phyloP scores from a whole-genome alignment of 2,888 invertebrate species.

The Barypeithes pellucidus region DNA sequence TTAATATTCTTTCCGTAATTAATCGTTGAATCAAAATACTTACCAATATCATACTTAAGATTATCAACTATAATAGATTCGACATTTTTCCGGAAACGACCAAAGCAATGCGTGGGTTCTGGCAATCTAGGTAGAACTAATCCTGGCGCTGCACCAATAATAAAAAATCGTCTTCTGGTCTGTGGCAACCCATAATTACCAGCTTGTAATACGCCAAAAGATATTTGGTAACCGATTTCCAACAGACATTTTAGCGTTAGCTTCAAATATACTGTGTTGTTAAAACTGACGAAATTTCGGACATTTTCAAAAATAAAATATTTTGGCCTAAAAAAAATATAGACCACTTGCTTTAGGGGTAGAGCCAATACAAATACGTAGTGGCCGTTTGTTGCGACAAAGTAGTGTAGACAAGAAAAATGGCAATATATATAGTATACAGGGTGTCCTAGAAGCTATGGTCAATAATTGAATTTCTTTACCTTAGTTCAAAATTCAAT shows the following conservation, averaged over 20 bases:
- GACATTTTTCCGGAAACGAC: conserved; percentile 60
- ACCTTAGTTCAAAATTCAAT: too few relatives aligned
- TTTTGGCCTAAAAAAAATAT: conserved; percentile 55
- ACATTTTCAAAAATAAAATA: conserved; percentile 75
- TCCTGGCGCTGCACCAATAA: conserved; percentile 74
- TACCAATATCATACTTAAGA: conserved; percentile 47
- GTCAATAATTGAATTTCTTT: too few relatives aligned
- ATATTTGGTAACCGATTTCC: conserved; percentile 74
- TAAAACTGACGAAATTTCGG: conserved; percentile 73
- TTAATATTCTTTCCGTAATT: too few relatives aligned
- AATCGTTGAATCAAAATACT: conserved; percentile 66
- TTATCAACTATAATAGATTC: conserved; percentile 45
- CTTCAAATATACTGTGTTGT: conserved; percentile 72
- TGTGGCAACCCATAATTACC: conserved; percentile 75
- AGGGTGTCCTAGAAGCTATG: too few relatives aligned
- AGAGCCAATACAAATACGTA: too few relatives aligned
- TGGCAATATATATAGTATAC: too few relatives aligned
- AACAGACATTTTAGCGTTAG: conserved; percentile 71
- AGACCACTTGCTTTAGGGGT: too few relatives aligned
- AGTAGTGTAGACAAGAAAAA: too few relatives aligned
- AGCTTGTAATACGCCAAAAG: conserved; percentile 73
- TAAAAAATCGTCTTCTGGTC: conserved; percentile 72
- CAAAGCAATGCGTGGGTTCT: conserved; percentile 72
- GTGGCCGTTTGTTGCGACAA: too few relatives aligned
- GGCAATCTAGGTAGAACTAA: conserved; percentile 72